phyloP scores from a whole-genome alignment of 2,888 invertebrate species.

The Petrolisthes cinctipes region DNA sequence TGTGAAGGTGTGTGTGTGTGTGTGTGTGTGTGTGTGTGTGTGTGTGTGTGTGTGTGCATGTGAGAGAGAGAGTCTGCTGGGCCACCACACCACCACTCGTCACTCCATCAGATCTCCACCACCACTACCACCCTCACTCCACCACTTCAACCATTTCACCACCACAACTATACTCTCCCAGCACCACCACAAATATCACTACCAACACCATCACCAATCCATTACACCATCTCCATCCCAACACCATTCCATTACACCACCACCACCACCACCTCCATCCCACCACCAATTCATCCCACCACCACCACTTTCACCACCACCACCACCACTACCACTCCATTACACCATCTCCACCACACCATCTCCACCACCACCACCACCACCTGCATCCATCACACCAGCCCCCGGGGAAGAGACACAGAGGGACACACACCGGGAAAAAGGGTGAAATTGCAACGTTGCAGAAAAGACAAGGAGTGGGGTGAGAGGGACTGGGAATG shows the following conservation, averaged over 20 bases:
- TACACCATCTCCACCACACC: too few relatives aligned
- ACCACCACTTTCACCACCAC: too few relatives aligned
- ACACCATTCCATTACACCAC: too few relatives aligned
- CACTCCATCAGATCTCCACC: not conserved
- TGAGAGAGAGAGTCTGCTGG: constrained; percentile 9
- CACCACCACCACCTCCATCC: not conserved
- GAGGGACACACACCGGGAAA: too few relatives aligned
- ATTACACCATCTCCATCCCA: not conserved
- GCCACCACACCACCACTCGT: not conserved
- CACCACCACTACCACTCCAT: too few relatives aligned
- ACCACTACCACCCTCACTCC: not conserved
- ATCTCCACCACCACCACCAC: too few relatives aligned
- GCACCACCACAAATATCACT: not conserved
- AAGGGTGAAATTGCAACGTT: too few relatives aligned
- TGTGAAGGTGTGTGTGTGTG: not conserved
- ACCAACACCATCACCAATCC: not conserved
- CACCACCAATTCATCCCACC: not conserved
- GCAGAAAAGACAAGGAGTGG: too few relatives aligned
- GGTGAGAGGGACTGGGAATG: too few relatives aligned
- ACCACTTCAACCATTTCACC: not conserved
- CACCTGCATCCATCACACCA: too few relatives aligned
- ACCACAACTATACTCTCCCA: not conserved
- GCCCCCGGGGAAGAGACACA: too few relatives aligned
- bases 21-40: constrained; percentile 24
- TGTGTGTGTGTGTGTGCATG: not conserved